A percentile compares a stretch with the other conserved stretches of the same genome.
phyloP scores from a whole-genome alignment of 2,888 invertebrate species.

The Monoplex corrugatus region DNA sequence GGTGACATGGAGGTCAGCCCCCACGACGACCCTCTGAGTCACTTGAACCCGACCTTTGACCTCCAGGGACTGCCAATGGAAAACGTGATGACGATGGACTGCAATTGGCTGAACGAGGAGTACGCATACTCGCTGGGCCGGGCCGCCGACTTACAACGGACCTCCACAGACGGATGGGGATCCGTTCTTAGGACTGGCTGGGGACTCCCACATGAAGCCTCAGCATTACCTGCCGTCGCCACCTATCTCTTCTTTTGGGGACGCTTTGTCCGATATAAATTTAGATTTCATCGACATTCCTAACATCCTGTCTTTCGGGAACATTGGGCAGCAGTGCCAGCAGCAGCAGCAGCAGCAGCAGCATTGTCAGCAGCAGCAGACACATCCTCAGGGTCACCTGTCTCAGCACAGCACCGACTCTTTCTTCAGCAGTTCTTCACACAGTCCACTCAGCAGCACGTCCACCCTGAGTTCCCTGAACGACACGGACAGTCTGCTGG shows the following conservation, averaged over 20 bases:
- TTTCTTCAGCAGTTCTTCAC: background rate
- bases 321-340: constrained; percentile 33
- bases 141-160: background rate
- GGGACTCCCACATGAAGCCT: background rate
- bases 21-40: constrained; percentile 65
- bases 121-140: constrained; percentile 25
- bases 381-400: no score
- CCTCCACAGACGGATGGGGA: background rate
- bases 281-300: no score
- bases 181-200: background rate
- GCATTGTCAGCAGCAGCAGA: background rate
- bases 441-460: background rate
- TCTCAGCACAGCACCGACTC: background rate
- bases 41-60: constrained; percentile 69
- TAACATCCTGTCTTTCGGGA: no score
- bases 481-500: constrained; percentile 17
- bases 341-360: constrained; percentile 23
- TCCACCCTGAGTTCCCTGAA: background rate
- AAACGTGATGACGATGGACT: background rate
- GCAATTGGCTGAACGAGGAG: no score
- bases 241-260: no score
- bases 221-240: no score
- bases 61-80: constrained; percentile 52
- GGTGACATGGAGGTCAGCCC: constrained; percentile 72
- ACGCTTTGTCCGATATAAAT: no score